Evolutionary conservation across 2,888 invertebrate genomes (phyloP).

Genomic region (Thymelicus lineola): DNA sequence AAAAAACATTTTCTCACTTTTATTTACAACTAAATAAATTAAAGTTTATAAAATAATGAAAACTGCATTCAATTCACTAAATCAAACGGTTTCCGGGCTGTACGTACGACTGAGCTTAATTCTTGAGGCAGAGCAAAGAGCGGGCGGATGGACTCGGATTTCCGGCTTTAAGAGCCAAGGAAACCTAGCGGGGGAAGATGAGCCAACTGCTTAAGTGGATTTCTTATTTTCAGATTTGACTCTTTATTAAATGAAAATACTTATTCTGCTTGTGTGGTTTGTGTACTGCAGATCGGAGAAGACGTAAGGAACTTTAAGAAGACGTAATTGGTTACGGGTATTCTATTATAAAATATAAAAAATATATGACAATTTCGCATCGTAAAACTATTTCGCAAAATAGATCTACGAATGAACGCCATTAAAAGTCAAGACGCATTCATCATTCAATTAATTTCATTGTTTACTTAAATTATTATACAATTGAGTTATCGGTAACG

Average conservation of each 20-base stretch:
- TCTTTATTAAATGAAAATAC: constrained; percentile 9
- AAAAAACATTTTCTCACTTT: neutral
- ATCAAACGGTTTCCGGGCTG: constrained; percentile 36
- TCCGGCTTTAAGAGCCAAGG: constrained; percentile 68
- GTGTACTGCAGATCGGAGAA: no score
- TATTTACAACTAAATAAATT: neutral
- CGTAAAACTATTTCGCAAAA: no score
- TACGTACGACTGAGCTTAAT: constrained; percentile 47
- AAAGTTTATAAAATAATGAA: constrained; percentile 6
- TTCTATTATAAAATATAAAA: no score
- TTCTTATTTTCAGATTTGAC: constrained; percentile 53
- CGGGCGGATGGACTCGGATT: constrained; percentile 62
- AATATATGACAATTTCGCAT: no score
- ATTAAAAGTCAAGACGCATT: no score
- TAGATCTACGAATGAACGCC: no score
- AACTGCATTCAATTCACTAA: constrained; percentile 29
- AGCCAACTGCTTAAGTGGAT: constrained; percentile 58
- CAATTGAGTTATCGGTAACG: no score
- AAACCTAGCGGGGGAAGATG: constrained; percentile 61
- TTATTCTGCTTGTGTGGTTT: neutral
- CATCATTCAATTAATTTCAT: no score
- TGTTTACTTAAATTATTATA: no score
- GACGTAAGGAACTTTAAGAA: neutral
- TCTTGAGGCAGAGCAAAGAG: constrained; percentile 58
- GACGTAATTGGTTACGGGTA: no score